These are phyloP conservation scores for Sebastes glaucus DNA, from an alignment of 2,797 vertebrate genomes.

Conservation along the genomic window DNA sequence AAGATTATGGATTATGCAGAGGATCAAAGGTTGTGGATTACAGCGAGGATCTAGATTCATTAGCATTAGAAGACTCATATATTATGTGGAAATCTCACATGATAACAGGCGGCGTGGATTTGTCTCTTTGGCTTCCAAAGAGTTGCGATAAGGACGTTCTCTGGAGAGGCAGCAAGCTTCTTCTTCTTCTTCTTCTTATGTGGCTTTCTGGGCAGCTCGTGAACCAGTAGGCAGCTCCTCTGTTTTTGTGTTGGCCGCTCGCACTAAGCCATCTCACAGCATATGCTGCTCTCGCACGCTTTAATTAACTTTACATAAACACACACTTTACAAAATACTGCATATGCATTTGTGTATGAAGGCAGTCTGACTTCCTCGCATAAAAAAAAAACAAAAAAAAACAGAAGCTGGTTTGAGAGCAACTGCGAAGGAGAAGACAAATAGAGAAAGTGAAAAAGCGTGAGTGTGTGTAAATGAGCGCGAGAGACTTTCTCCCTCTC, in stretches of 20 bases:
- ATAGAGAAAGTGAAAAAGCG: slow-evolving; percentile 33
- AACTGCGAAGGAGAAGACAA: slow-evolving; percentile 41
- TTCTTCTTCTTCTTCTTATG: slow-evolving; percentile 34
- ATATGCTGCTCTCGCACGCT: slow-evolving; percentile 61
- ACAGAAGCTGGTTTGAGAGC: slow-evolving; percentile 25
- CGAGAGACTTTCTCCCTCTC: slow-evolving; percentile 45
- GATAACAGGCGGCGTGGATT: slow-evolving; percentile 55
- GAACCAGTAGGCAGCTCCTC: slow-evolving; percentile 56
- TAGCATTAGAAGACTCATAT: slow-evolving; percentile 52
- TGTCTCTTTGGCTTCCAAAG: slow-evolving; percentile 53
- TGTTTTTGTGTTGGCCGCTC: slow-evolving; percentile 56
- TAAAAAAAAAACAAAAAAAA: neutral
- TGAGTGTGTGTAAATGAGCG: slow-evolving; percentile 23
- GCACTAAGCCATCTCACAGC: slow-evolving; percentile 50
- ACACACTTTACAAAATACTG: slow-evolving; percentile 37
- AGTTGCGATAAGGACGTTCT: slow-evolving; percentile 51
- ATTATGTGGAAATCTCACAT: slow-evolving; percentile 60
- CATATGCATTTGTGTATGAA: slow-evolving; percentile 21
- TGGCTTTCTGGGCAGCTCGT: slow-evolving; percentile 54
- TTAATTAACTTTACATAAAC: slow-evolving; percentile 59
- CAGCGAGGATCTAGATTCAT: slow-evolving; percentile 40
- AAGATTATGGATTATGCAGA: slow-evolving; percentile 46
- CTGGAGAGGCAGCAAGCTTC: slow-evolving; percentile 29
- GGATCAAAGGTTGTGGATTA: slow-evolving; percentile 60
- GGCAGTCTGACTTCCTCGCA: slow-evolving; percentile 12